These are phyloP conservation scores for Rotaria sp. DNA, from an alignment of 2,888 invertebrate genomes.

Conservation along the genomic window DNA sequence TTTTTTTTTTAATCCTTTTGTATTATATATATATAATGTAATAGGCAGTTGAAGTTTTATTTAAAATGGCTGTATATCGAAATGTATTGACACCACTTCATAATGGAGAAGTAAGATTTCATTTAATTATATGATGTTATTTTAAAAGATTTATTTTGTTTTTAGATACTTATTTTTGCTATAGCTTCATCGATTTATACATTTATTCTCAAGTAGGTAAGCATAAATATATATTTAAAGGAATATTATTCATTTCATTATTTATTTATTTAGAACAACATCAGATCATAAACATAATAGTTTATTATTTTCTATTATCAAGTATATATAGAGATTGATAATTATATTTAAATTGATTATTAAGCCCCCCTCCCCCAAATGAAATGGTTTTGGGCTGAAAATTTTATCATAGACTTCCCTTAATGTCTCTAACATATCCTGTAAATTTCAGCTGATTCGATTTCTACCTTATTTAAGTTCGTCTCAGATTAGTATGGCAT, in stretches of 20 bases:
- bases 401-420: too few relatives aligned
- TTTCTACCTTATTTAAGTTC: too few relatives aligned
- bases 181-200: constrained; percentile 28
- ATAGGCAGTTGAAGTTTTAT: constrained; percentile 49
- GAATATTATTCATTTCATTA: neutral
- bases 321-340: neutral
- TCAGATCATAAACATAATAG: neutral
- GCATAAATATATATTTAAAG: neutral
- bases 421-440: too few relatives aligned
- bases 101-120: constrained; percentile 49
- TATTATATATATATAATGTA: neutral
- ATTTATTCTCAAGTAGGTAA: constrained; percentile 34
- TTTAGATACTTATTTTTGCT: constrained; percentile 30
- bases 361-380: too few relatives aligned
- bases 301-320: neutral
- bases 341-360: too few relatives aligned
- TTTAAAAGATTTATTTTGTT: neutral
- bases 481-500: too few relatives aligned
- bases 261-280: neutral
- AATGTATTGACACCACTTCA: constrained; percentile 45
- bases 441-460: too few relatives aligned
- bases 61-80: constrained; percentile 47
- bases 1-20: neutral
- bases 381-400: too few relatives aligned
- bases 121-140: neutral